These are phyloP conservation scores for Erebia ligea DNA, from an alignment of 2,888 invertebrate species.

Conservation along the genomic window DNA sequence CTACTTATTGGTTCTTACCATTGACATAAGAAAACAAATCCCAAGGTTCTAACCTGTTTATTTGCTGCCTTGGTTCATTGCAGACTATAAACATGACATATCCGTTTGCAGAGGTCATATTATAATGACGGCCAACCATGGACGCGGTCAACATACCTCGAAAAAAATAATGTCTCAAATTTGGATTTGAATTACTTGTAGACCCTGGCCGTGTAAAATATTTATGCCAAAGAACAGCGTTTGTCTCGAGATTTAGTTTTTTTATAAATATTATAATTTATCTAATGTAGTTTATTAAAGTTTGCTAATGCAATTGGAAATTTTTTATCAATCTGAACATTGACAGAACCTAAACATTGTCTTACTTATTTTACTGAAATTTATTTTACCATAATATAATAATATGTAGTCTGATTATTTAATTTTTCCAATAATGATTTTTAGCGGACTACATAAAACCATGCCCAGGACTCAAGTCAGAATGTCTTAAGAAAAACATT, in stretches of 20 bases:
- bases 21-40: too few species aligned
- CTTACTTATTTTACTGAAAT: too few species aligned
- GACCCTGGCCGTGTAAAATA: background rate
- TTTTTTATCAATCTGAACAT: too few species aligned
- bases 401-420: background rate
- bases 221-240: background rate
- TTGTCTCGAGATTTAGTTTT: background rate
- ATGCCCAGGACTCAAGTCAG: slow-evolving; percentile 57
- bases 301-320: too few species aligned
- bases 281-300: too few species aligned
- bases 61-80: too few species aligned
- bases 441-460: slow-evolving; percentile 55
- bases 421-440: slow-evolving; percentile 16
- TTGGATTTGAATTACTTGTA: background rate
- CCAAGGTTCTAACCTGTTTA: too few species aligned
- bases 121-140: too few species aligned
- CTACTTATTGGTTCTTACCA: too few species aligned
- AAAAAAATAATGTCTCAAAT: background rate
- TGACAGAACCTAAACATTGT: too few species aligned
- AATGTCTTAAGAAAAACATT: slow-evolving; percentile 59
- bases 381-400: too few species aligned
- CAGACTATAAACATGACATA: background rate
- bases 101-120: background rate
- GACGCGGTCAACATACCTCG: background rate
- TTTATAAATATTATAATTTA: background rate